phyloP scores from a whole-genome alignment of 2,113 vertebrate genomes.

The Harpagus bidentatus region DNA sequence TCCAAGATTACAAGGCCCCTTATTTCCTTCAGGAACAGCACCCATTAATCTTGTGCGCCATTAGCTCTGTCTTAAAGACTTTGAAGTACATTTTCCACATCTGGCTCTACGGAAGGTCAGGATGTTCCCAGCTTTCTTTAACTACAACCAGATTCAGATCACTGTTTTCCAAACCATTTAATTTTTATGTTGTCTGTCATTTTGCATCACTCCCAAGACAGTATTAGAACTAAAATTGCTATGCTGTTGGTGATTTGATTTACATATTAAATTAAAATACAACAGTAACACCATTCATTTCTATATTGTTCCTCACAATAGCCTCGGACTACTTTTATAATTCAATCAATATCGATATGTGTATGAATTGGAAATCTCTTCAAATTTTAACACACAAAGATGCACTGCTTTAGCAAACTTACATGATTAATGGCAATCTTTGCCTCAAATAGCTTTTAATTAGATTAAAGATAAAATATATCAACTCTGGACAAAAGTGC shows the following conservation, averaged over 20 bases:
- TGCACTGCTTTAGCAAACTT: neutral
- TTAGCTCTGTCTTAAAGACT: neutral
- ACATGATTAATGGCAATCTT: neutral
- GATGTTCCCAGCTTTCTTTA: conserved; percentile 28
- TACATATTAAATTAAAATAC: neutral
- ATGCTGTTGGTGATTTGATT: neutral
- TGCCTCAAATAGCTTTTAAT: neutral
- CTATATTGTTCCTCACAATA: neutral
- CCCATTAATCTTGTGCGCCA: neutral
- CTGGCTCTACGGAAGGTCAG: conserved; percentile 23
- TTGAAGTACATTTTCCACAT: conserved; percentile 42
- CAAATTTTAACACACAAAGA: neutral
- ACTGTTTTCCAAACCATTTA: neutral
- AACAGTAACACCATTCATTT: neutral
- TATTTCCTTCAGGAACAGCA: neutral
- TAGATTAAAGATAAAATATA: neutral
- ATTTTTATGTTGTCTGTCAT: neutral
- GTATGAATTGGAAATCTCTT: neutral
- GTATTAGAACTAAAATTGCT: neutral
- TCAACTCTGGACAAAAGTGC: neutral
- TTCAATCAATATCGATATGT: neutral
- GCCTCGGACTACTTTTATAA: neutral
- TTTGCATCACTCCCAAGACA: neutral
- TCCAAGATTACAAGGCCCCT: neutral
- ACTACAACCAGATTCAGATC: conserved; percentile 9